A percentile compares a stretch with the other conserved stretches of the same genome.
These are phyloP conservation scores for Aurelia sp. DNA, from an alignment of 30 jellyfish, hydroid and myxozoan genomes.

Conservation along the genomic window DNA sequence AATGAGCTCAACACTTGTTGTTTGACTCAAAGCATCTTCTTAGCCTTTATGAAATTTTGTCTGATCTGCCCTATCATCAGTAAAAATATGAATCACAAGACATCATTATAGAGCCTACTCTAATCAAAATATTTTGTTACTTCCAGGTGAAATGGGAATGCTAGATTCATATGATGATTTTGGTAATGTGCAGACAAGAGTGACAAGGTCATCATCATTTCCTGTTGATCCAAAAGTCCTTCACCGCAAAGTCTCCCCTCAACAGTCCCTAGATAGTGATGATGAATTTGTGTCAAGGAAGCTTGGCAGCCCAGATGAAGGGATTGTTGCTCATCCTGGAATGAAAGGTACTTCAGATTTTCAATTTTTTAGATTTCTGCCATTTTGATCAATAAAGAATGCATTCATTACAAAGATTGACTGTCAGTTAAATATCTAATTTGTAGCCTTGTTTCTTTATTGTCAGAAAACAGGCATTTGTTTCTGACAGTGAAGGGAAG, in stretches of 20 bases:
- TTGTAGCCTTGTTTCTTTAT: too few species aligned
- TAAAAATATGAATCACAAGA: too few species aligned
- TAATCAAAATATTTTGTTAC: background rate
- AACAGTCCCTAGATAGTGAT: conserved; percentile 96
- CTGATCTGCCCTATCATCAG: too few species aligned
- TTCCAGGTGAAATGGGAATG: conserved; percentile 64
- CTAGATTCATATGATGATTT: conserved; percentile 70
- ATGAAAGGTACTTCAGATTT: conserved; percentile 84
- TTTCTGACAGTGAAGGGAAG: too few species aligned
- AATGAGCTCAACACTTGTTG: too few species aligned
- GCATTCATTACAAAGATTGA: too few species aligned
- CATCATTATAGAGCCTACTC: too few species aligned
- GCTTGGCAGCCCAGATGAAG: conserved; percentile 65
- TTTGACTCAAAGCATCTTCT: too few species aligned
- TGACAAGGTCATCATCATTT: conserved; percentile 86
- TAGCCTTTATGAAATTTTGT: too few species aligned
- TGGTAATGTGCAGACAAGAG: conserved; percentile 67
- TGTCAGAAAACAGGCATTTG: too few species aligned
- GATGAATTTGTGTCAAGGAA: conserved; percentile 74
- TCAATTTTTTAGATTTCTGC: background rate
- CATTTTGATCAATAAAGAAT: background rate
- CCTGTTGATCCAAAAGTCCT: conserved; percentile 91
- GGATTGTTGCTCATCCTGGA: conserved; percentile 76
- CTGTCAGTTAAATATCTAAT: too few species aligned
- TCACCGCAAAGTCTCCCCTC: conserved; percentile 92